A percentile compares a stretch with the other conserved stretches of the same genome.
Evolutionary conservation across 1,140 invertebrate species (phyloP).

Genomic region (Nebria ingens): DNA sequence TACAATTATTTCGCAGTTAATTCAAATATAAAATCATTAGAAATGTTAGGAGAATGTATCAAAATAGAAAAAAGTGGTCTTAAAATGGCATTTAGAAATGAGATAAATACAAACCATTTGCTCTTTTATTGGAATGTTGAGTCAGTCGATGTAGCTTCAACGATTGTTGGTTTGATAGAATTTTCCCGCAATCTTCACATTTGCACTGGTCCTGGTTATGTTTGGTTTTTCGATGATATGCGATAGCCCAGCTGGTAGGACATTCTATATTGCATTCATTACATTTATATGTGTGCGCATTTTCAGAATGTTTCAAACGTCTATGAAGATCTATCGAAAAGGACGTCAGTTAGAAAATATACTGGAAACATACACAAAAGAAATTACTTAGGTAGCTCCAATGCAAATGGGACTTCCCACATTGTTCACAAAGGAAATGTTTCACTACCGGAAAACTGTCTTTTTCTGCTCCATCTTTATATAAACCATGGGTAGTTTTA

Average conservation of each 20-base stretch:
- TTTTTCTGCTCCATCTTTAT: slow-evolving; percentile 32
- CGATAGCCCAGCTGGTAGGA: slow-evolving; percentile 31
- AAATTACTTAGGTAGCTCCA: slow-evolving; percentile 34
- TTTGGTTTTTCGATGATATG: neutral
- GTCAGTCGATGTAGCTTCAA: neutral
- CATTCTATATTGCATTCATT: slow-evolving; percentile 36
- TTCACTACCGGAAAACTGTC: slow-evolving; percentile 38
- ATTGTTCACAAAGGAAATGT: slow-evolving; percentile 41
- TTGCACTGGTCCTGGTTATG: neutral
- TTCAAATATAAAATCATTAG: too few species aligned
- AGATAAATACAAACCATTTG: neutral
- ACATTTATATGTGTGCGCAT: slow-evolving; percentile 33
- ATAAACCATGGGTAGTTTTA: slow-evolving; percentile 41
- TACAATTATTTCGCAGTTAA: too few species aligned
- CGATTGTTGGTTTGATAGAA: neutral
- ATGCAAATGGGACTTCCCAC: slow-evolving; percentile 37
- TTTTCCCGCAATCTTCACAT: neutral
- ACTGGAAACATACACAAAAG: neutral
- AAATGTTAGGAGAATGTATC: too few species aligned
- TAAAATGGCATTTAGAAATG: too few species aligned
- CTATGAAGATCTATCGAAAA: slow-evolving; percentile 32
- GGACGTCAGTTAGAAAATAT: neutral
- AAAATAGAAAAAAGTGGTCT: too few species aligned
- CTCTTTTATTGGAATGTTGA: neutral
- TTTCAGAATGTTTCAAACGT: slow-evolving; percentile 36